These are phyloP conservation scores for Lasioglossum baleicum DNA, from an alignment of 1,140 invertebrate genomes.

Conservation along the genomic window DNA sequence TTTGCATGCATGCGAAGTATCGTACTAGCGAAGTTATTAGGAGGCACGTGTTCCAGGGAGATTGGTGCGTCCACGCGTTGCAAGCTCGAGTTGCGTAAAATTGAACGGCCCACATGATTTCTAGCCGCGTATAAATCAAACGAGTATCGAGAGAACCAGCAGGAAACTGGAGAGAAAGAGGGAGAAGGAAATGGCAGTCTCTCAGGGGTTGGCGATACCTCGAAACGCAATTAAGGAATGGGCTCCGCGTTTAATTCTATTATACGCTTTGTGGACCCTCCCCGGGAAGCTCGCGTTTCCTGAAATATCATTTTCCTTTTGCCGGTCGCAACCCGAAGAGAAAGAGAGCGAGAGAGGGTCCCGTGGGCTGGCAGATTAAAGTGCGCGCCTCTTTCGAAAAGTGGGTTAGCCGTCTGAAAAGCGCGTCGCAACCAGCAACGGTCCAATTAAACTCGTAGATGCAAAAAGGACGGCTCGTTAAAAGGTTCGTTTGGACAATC, in stretches of 20 bases:
- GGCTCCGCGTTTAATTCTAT: background rate
- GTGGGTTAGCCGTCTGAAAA: slow-evolving; percentile 10
- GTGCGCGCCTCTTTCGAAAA: slow-evolving; percentile 20
- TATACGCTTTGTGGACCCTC: background rate
- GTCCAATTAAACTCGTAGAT: slow-evolving; percentile 9
- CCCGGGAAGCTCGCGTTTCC: background rate
- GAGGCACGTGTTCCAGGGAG: no score
- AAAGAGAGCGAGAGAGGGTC: background rate
- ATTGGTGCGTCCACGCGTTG: no score
- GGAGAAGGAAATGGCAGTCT: no score
- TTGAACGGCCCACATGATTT: no score
- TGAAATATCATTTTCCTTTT: background rate
- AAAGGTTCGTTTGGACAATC: background rate
- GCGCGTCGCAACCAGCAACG: background rate
- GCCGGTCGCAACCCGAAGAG: background rate
- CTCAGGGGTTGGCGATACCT: background rate
- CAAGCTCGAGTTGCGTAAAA: no score
- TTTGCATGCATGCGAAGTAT: no score
- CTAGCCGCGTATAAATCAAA: no score
- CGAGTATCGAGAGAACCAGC: no score
- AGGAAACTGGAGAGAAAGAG: no score
- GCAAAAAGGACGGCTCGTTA: background rate
- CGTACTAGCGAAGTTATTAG: no score
- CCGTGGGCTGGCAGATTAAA: background rate
- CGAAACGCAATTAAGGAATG: background rate